phyloP scores from a whole-genome alignment of 2,797 vertebrate genomes.

The Crocidura indochinensis region DNA sequence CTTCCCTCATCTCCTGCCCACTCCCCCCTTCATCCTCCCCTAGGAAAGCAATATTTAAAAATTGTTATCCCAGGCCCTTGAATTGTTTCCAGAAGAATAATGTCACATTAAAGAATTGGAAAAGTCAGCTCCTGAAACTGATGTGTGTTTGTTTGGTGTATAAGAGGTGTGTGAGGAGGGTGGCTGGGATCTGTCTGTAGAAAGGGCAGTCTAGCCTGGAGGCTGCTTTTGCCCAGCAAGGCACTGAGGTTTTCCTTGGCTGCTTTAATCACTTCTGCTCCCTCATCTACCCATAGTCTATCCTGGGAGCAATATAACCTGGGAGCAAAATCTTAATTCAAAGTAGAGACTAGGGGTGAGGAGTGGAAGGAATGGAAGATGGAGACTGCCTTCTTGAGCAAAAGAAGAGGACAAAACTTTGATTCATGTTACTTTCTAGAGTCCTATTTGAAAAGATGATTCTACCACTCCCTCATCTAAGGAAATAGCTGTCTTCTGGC shows the following conservation, averaged over 20 bases:
- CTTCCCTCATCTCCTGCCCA: conserved; percentile 62
- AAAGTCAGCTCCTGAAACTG: conserved; percentile 62
- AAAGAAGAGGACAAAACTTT: conserved; percentile 14
- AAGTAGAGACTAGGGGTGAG: conserved; percentile 20
- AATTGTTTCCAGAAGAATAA: conserved; percentile 81
- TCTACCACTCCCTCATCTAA: not conserved
- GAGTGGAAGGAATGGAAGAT: not conserved
- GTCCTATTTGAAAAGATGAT: conserved; percentile 29
- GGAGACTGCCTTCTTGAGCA: not conserved
- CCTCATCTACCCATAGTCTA: conserved; percentile 25
- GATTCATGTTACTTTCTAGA: not conserved
- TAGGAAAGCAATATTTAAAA: conserved; percentile 85
- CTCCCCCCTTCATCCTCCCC: conserved; percentile 73
- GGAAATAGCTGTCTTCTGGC: conserved; percentile 25
- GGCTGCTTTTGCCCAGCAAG: conserved; percentile 43
- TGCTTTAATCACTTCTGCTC: not conserved
- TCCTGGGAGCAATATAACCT: conserved; percentile 1
- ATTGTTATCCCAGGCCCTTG: conserved; percentile 86
- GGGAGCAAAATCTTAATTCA: conserved; percentile 43
- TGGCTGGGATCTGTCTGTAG: conserved; percentile 26
- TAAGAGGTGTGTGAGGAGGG: too few relatives aligned
- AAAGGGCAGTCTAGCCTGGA: conserved; percentile 24
- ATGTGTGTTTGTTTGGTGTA: not conserved
- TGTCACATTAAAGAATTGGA: conserved; percentile 70
- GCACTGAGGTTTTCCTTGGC: conserved; percentile 30